These are phyloP conservation scores for Pentalonia nigronervosa DNA, from an alignment of 1,140 invertebrate genomes.

Conservation along the genomic window DNA sequence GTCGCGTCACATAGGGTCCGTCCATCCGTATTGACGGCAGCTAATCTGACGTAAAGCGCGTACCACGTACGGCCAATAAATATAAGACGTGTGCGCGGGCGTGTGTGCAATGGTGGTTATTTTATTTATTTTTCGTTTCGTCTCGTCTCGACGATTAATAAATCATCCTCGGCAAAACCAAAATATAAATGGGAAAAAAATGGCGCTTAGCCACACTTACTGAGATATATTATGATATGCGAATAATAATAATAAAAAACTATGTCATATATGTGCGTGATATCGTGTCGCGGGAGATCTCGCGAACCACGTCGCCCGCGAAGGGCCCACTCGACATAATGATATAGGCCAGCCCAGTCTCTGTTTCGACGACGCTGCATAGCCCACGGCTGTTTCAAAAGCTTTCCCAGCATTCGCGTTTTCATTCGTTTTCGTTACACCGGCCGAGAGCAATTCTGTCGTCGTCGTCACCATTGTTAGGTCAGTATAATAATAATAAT, in stretches of 20 bases:
- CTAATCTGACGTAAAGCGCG: slow-evolving; percentile 18
- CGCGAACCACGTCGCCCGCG: background rate
- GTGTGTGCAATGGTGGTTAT: background rate
- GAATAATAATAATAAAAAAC: background rate
- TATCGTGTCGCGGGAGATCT: background rate
- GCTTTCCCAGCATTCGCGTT: background rate
- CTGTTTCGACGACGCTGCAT: background rate
- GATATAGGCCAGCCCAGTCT: background rate
- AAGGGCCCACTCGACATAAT: background rate
- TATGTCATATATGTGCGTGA: background rate
- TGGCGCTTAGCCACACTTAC: background rate
- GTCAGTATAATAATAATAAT: background rate
- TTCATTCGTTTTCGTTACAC: background rate
- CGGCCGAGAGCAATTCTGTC: background rate
- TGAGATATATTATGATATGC: background rate
- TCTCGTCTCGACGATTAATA: background rate
- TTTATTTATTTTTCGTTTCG: background rate
- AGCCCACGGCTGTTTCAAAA: background rate
- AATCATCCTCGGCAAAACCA: background rate
- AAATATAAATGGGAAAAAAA: background rate
- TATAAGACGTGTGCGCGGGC: background rate
- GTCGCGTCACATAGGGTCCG: slow-evolving; percentile 34
- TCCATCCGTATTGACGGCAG: slow-evolving; percentile 29
- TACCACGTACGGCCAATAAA: slow-evolving; percentile 44
- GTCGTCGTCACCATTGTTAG: background rate